phyloP scores from a whole-genome alignment of 2,797 vertebrate species.

The Pitangus sulphuratus region DNA sequence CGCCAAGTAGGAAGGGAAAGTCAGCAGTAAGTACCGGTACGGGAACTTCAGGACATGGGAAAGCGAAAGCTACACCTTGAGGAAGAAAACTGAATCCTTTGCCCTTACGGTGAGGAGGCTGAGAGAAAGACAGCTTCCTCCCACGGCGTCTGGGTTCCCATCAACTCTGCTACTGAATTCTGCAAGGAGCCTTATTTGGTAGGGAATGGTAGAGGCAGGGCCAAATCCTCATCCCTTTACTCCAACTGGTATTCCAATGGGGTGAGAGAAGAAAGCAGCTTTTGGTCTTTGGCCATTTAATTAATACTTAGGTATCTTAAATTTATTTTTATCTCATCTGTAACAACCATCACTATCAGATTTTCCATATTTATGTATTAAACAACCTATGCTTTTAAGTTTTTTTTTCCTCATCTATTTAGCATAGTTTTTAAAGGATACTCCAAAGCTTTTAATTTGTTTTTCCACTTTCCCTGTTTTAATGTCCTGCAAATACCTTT shows the following conservation, averaged over 20 bases:
- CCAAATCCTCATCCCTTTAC: slow-evolving; percentile 18
- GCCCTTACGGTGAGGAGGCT: background rate
- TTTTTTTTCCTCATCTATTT: slow-evolving; percentile 22
- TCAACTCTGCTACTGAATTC: slow-evolving; percentile 11
- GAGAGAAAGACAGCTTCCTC: background rate
- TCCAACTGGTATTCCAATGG: background rate
- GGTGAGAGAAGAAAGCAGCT: background rate
- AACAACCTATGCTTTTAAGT: slow-evolving; percentile 55
- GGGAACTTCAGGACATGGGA: background rate
- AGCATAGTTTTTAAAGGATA: slow-evolving; percentile 40
- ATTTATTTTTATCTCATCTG: slow-evolving; percentile 54
- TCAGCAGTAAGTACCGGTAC: background rate
- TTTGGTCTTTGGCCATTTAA: background rate
- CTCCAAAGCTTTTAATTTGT: slow-evolving; percentile 51
- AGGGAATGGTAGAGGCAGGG: background rate
- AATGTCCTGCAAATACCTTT: slow-evolving; percentile 58
- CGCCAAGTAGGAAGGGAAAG: background rate
- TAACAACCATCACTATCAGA: slow-evolving; percentile 4
- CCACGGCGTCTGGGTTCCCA: slow-evolving; percentile 3
- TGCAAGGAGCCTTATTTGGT: slow-evolving; percentile 15
- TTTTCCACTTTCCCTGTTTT: slow-evolving; percentile 64
- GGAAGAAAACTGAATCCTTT: slow-evolving; percentile 1
- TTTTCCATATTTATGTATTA: slow-evolving; percentile 66
- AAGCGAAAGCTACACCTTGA: slow-evolving; percentile 22
- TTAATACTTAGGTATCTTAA: slow-evolving; percentile 39